Conservation (phyloP, 1,140 invertebrate genomes). For the Eubasilissa regina region DNA sequence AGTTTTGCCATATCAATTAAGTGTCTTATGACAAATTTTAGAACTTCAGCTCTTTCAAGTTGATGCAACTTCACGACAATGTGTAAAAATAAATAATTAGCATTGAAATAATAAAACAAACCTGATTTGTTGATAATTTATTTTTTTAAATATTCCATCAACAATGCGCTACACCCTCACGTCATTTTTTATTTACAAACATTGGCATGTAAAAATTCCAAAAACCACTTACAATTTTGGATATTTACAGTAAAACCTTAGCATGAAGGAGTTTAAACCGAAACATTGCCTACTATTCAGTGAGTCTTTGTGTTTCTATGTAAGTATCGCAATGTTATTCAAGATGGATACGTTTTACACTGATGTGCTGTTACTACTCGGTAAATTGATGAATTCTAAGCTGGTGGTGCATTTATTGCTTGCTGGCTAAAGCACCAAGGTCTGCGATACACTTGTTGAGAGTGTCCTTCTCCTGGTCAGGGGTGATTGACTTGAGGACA, state of each 20-base stretch:
- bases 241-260: background rate
- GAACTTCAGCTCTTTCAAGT: too few species aligned
- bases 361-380: background rate
- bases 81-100: too few species aligned
- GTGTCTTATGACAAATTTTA: too few species aligned
- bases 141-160: slow-evolving; percentile 28
- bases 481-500: slow-evolving; percentile 90
- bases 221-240: background rate
- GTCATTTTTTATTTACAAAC: slow-evolving; percentile 30
- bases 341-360: background rate
- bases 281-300: slow-evolving; percentile 1
- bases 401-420: slow-evolving; percentile 21
- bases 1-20: too few species aligned
- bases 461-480: slow-evolving; percentile 93
- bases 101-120: slow-evolving; percentile 8
- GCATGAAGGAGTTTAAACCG: background rate
- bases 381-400: background rate
- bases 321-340: slow-evolving; percentile 2
- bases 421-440: slow-evolving; percentile 80
- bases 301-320: background rate
- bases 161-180: slow-evolving; percentile 8
- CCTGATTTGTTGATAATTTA: slow-evolving; percentile 31
- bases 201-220: slow-evolving; percentile 2
- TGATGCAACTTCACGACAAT: too few species aligned
- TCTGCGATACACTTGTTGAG: slow-evolving; percentile 92